These are phyloP conservation scores for Oxygymnocypris stewartii DNA, from an alignment of 2,113 vertebrate genomes.

Conservation along the genomic window DNA sequence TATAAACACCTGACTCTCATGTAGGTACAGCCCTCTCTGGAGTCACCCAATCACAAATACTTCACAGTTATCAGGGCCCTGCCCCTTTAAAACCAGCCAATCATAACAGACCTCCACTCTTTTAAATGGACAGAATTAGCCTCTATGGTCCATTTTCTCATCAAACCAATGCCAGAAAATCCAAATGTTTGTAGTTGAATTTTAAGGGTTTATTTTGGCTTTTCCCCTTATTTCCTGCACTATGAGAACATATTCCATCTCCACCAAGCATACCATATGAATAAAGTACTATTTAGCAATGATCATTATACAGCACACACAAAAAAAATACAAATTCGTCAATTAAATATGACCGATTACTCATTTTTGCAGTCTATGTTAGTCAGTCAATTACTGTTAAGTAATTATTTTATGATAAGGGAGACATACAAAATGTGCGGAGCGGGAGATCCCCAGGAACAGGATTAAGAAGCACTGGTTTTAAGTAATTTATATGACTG, in stretches of 20 bases:
- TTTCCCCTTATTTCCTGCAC: neutral
- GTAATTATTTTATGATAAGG: neutral
- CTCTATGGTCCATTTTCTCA: conserved; percentile 11
- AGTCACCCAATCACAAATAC: conserved; percentile 6
- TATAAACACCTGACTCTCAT: conserved; percentile 97
- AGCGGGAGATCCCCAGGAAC: no score
- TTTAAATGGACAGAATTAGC: neutral
- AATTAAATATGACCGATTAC: neutral
- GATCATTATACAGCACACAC: neutral
- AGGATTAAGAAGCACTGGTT: no score
- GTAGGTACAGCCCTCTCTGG: conserved; percentile 77
- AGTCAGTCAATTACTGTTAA: neutral
- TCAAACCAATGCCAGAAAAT: conserved; percentile 22
- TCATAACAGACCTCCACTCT: neutral
- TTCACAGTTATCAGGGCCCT: no score
- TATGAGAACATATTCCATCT: conserved; percentile 1
- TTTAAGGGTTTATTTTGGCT: neutral
- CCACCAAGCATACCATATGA: neutral
- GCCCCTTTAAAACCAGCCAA: neutral
- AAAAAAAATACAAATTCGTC: neutral
- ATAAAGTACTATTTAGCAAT: neutral
- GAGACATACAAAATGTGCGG: no score
- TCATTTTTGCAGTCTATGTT: neutral
- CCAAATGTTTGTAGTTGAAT: neutral
- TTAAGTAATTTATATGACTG: no score